These are phyloP conservation scores for Drosophila repleta DNA, from an alignment of 1,140 invertebrate species.

Conservation along the genomic window DNA sequence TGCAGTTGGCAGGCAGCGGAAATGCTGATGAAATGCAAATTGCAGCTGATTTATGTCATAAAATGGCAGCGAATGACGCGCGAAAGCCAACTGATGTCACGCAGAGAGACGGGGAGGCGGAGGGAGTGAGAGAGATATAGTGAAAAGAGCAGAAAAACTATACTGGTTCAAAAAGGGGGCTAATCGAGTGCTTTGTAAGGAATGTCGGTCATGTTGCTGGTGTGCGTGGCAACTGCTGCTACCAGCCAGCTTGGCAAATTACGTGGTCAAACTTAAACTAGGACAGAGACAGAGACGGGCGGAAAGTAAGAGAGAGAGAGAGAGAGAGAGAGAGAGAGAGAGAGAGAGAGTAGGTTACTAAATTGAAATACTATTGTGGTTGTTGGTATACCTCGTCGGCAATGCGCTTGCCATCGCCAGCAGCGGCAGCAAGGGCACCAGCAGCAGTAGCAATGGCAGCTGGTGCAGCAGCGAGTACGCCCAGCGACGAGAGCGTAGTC, in stretches of 20 bases:
- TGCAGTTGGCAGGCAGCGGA: conserved; percentile 6
- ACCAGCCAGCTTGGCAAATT: conserved; percentile 5
- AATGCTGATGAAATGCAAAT: conserved; percentile 57
- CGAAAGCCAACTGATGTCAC: conserved; percentile 15
- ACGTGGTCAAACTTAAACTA: conserved; percentile 30
- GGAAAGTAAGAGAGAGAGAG: background rate
- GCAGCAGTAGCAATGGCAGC: conserved; percentile 27
- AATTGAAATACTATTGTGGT: conserved; percentile 14
- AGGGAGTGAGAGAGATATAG: background rate
- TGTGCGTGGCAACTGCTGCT: too few relatives aligned
- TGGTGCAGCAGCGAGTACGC: conserved; percentile 11
- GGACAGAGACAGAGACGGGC: conserved; percentile 2
- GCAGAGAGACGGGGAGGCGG: background rate
- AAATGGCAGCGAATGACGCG: conserved; percentile 37
- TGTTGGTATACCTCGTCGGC: conserved; percentile 53
- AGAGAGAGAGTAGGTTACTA: background rate
- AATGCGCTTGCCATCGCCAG: conserved; percentile 27
- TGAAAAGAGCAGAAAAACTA: conserved; percentile 4
- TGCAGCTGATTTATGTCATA: conserved; percentile 55
- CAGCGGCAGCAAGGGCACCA: conserved; percentile 10
- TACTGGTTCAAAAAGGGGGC: conserved; percentile 1
- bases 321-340: background rate
- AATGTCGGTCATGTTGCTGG: conserved; percentile 16
- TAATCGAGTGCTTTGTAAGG: conserved; percentile 41
- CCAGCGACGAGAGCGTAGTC: conserved; percentile 71